Conservation (phyloP, 2,888 invertebrate species). For the Pollenia amentaria region DNA sequence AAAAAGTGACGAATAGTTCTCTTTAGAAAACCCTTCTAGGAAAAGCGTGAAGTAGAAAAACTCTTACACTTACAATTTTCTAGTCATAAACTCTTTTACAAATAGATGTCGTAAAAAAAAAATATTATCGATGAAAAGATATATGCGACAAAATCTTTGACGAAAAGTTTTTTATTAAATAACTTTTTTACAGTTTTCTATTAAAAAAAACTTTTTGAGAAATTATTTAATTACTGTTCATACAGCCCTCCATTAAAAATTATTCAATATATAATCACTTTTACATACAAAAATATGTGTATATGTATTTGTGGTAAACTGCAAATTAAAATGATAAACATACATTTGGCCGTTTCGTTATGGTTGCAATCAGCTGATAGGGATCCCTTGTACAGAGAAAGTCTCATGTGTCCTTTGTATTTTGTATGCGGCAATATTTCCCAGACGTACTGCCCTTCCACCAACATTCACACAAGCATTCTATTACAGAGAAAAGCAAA, state of each 20-base stretch:
- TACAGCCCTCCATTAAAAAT: not conserved
- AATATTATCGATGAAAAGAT: no score
- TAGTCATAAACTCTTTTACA: no score
- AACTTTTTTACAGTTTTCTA: no score
- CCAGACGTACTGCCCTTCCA: slow-evolving; percentile 72
- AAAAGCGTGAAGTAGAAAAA: no score
- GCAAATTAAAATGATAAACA: slow-evolving; percentile 54
- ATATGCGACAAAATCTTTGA: no score
- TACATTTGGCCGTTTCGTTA: slow-evolving; percentile 27
- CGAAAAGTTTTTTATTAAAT: no score
- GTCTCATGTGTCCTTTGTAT: slow-evolving; percentile 65
- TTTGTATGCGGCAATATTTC: slow-evolving; percentile 64
- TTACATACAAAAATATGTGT: not conserved
- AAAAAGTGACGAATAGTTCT: no score
- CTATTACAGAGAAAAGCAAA: slow-evolving; percentile 66
- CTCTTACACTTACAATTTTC: no score
- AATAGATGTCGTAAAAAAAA: no score
- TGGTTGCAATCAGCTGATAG: slow-evolving; percentile 58
- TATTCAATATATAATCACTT: not conserved
- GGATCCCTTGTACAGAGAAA: slow-evolving; percentile 15
- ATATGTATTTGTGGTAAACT: not conserved
- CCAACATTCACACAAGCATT: slow-evolving; percentile 25
- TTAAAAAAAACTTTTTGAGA: no score
- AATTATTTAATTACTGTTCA: no score
- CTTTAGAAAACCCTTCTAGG: no score